Evolutionary conservation across 2,113 vertebrate genomes (phyloP).

Genomic region (Muntiacus reevesi): DNA sequence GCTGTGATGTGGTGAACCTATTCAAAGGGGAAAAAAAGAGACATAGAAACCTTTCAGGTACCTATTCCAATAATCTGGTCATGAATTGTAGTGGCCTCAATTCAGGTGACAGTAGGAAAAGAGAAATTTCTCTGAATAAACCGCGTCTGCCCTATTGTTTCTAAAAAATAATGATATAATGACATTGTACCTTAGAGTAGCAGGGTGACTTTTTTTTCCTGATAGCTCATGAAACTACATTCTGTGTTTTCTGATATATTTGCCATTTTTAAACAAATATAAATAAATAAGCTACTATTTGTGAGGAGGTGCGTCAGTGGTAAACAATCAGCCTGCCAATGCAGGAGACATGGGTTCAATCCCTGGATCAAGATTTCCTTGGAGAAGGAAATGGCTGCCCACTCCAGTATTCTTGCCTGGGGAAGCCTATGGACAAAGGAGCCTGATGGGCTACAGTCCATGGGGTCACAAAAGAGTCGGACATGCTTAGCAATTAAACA

Average conservation of each 20-base stretch:
- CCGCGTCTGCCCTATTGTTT: not conserved
- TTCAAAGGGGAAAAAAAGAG: not conserved
- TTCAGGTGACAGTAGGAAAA: not conserved
- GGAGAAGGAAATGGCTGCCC: not conserved
- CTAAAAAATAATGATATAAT: not conserved
- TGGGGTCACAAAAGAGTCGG: not conserved
- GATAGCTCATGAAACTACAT: not conserved
- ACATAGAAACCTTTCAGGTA: not conserved
- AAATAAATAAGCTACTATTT: not conserved
- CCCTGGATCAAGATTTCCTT: not conserved
- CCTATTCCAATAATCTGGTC: not conserved
- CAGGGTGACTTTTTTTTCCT: not conserved
- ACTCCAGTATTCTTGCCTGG: not conserved
- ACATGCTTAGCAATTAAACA: not conserved
- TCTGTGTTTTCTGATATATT: not conserved
- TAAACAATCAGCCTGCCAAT: not conserved
- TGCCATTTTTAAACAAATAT: slow-evolving; percentile 38
- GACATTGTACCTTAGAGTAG: not conserved
- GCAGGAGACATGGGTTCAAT: not conserved
- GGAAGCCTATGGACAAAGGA: not conserved
- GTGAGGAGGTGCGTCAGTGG: not conserved
- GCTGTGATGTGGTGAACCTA: not conserved
- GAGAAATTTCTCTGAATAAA: not conserved
- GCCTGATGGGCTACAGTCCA: not conserved
- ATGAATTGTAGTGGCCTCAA: not conserved